phyloP scores from a whole-genome alignment of 2,888 invertebrate species.

The Nomada ferruginata region DNA sequence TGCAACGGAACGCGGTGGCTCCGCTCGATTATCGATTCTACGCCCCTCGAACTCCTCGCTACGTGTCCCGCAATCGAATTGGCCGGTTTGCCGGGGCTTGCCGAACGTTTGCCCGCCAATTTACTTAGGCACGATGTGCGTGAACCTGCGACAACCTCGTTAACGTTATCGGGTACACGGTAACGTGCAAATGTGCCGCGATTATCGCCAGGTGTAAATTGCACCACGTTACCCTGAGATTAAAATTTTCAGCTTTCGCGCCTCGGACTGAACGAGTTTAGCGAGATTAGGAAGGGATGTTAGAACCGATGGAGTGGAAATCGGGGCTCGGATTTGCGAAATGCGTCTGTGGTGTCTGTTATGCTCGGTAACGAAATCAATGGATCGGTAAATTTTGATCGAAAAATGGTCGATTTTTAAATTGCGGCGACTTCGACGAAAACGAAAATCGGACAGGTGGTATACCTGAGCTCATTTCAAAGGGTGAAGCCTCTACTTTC shows the following conservation, averaged over 20 bases:
- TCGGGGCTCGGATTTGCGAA: too few species aligned
- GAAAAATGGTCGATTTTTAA: too few species aligned
- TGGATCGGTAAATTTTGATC: too few species aligned
- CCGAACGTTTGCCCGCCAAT: slow-evolving; percentile 68
- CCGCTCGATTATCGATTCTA: slow-evolving; percentile 58
- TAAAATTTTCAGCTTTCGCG: slow-evolving; percentile 10
- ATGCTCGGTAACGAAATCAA: too few species aligned
- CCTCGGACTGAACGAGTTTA: not conserved
- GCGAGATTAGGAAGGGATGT: not conserved
- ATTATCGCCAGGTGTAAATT: slow-evolving; percentile 60
- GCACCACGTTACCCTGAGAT: not conserved
- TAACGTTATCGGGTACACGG: slow-evolving; percentile 64
- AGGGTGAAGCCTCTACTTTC: too few species aligned
- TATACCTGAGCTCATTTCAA: too few species aligned
- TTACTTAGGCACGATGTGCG: slow-evolving; percentile 69
- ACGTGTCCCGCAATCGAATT: slow-evolving; percentile 65
- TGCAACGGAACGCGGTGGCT: slow-evolving; percentile 12
- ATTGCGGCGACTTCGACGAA: too few species aligned
- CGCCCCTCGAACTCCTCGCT: slow-evolving; percentile 29
- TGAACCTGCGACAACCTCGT: slow-evolving; percentile 67
- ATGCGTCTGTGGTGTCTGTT: too few species aligned
- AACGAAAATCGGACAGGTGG: too few species aligned
- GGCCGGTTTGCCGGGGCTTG: slow-evolving; percentile 62
- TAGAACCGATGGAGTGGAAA: not conserved
- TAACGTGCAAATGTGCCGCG: slow-evolving; percentile 66